Evolutionary conservation across 2,797 vertebrate species (phyloP).

Genomic region (Lagorchestes hirsutus): DNA sequence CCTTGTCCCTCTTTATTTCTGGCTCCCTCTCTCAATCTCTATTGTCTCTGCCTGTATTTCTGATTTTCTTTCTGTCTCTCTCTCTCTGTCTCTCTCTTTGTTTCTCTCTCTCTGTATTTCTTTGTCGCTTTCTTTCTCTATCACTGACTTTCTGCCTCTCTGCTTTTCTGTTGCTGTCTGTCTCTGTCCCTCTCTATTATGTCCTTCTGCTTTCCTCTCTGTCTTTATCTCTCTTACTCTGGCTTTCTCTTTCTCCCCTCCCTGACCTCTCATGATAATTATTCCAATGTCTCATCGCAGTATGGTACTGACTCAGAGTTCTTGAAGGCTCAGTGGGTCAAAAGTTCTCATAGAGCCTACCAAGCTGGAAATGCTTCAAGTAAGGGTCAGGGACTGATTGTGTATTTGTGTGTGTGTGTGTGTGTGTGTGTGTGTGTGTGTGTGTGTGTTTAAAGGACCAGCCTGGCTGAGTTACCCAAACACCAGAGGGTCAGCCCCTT

Average conservation of each 20-base stretch:
- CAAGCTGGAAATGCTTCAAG: background rate
- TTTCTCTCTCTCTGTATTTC: background rate
- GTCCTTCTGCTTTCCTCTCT: background rate
- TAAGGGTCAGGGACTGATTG: no score
- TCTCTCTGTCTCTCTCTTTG: background rate
- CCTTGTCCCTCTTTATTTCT: background rate
- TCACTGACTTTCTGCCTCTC: background rate
- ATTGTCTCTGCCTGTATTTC: background rate
- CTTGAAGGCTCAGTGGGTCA: background rate
- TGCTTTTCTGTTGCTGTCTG: background rate
- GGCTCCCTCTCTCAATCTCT: background rate
- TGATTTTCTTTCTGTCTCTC: background rate
- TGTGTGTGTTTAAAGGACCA: background rate
- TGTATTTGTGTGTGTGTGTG: no score
- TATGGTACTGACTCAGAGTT: background rate
- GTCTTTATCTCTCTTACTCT: background rate
- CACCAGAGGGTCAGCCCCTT: background rate
- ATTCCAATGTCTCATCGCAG: background rate
- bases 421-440: no score
- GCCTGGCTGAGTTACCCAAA: background rate
- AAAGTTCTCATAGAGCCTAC: background rate
- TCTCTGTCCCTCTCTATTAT: background rate
- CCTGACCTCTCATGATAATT: background rate
- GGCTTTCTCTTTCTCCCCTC: background rate
- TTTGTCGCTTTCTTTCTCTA: background rate